Conservation (phyloP, 2,113 vertebrate species). For the Microtus oregoni region DNA sequence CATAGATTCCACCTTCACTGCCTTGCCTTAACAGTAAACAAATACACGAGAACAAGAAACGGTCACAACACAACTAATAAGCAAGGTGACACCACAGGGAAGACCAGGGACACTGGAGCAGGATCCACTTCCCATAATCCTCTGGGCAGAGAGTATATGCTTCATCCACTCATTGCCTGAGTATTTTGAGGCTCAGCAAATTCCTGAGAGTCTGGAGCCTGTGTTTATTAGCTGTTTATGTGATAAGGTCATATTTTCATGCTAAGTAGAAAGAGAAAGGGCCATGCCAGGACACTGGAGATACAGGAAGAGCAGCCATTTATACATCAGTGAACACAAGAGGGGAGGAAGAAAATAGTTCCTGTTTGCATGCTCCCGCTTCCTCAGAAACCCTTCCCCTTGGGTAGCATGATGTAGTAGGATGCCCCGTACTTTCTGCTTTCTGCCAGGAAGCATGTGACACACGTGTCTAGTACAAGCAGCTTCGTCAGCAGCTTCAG, state of each 20-base stretch:
- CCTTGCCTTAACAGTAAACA: constrained; percentile 1
- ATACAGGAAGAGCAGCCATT: background rate
- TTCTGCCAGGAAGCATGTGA: background rate
- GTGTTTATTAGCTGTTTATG: background rate
- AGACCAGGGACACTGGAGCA: accelerated
- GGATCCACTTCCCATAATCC: no score
- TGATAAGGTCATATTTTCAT: background rate
- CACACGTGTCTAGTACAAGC: background rate
- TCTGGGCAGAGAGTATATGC: background rate
- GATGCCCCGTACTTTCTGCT: background rate
- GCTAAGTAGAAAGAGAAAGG: background rate
- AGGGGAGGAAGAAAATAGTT: background rate
- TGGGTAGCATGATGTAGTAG: background rate
- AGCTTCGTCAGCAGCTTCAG: background rate
- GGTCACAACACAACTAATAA: background rate
- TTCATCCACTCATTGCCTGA: background rate
- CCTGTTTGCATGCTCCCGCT: background rate
- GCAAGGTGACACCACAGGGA: accelerated
- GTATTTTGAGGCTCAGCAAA: background rate
- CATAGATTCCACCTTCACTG: background rate
- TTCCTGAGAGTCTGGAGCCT: background rate
- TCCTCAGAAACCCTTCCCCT: background rate
- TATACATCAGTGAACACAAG: background rate
- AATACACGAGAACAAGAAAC: background rate
- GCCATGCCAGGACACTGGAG: accelerated